A percentile compares a stretch with the other conserved stretches of the same genome.
Conservation (phyloP, 2,797 vertebrate genomes). For the Valencia hispanica region DNA sequence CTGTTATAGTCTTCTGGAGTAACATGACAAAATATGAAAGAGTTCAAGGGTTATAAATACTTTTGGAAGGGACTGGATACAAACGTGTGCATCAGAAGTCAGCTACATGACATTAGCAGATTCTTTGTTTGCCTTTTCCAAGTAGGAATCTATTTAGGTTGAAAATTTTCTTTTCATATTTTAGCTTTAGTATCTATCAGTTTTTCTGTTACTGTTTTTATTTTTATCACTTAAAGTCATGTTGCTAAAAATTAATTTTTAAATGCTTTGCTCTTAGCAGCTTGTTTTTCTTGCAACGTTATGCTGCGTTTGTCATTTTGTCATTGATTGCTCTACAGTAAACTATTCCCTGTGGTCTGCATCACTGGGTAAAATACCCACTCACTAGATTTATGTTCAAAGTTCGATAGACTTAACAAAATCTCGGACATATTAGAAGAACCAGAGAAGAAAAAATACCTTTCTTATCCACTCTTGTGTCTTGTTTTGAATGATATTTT, state of each 20-base stretch:
- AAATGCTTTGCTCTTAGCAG: conserved; percentile 45
- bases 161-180: background rate
- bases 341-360: conserved; percentile 29
- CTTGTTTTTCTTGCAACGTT: conserved; percentile 26
- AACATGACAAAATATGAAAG: too few relatives aligned
- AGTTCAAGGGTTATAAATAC: too few relatives aligned
- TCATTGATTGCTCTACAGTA: conserved; percentile 54
- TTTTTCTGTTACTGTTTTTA: conserved; percentile 23
- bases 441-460: background rate
- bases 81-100: background rate
- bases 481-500: background rate
- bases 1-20: too few relatives aligned
- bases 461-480: background rate
- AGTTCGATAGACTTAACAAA: conserved; percentile 35
- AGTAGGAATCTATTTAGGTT: background rate
- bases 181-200: background rate
- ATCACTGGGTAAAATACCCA: conserved; percentile 3
- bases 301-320: conserved; percentile 44
- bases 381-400: conserved; percentile 31
- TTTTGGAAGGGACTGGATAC: too few relatives aligned
- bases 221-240: conserved; percentile 15
- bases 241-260: conserved; percentile 49
- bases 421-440: background rate
- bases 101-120: background rate
- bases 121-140: background rate